A percentile compares a stretch with the other conserved stretches of the same genome.
These are phyloP conservation scores for Eurypyga helias DNA, from an alignment of 2,113 vertebrate species.

Conservation along the genomic window DNA sequence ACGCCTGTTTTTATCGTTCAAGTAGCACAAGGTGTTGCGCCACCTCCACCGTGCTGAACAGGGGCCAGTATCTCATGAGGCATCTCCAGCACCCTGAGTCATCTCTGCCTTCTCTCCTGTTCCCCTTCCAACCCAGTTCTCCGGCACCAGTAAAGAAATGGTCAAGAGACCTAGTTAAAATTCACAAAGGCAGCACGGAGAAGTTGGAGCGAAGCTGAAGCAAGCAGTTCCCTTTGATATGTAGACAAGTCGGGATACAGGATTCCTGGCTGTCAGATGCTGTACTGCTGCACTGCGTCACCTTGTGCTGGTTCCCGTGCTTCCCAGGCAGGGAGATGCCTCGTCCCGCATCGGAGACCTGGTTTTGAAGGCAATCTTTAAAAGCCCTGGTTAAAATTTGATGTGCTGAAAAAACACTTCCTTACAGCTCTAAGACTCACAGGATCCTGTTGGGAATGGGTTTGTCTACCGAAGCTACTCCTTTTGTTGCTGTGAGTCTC, in stretches of 20 bases:
- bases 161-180: constrained; percentile 18
- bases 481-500: rapidly evolving
- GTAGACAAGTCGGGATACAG: neutral
- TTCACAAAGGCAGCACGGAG: neutral
- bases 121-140: neutral
- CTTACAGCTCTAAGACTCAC: neutral
- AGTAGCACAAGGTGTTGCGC: neutral
- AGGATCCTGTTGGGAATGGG: neutral
- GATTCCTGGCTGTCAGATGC: constrained; percentile 5
- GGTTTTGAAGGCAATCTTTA: neutral
- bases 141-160: neutral
- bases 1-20: neutral
- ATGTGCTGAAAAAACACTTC: neutral
- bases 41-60: neutral
- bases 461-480: neutral
- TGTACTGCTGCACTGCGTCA: constrained; percentile 31
- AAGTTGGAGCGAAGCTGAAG: constrained; percentile 5
- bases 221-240: constrained; percentile 34
- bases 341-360: rapidly evolving
- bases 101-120: neutral
- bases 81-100: constrained; percentile 2
- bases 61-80: neutral
- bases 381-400: constrained; percentile 14
- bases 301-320: neutral
- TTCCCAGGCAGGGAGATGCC: neutral